A percentile compares a stretch with the other conserved stretches of the same genome.
phyloP scores from a whole-genome alignment of 2,797 vertebrate species.

The Aulostomus chinensis region DNA sequence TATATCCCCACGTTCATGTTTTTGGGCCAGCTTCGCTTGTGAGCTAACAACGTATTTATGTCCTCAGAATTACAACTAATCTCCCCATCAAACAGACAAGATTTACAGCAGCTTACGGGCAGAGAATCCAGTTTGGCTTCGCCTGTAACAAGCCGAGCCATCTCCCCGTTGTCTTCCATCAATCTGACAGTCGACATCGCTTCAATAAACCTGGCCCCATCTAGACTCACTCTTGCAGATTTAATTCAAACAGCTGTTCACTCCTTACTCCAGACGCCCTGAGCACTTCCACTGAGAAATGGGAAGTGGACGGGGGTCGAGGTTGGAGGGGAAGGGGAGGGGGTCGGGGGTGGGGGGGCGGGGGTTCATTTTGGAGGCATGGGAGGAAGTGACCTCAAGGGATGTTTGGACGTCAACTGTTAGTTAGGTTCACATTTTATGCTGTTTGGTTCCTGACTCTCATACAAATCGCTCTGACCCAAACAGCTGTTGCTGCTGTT shows the following conservation, averaged over 20 bases:
- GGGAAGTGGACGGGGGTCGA: slow-evolving; percentile 7
- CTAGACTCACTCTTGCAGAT: slow-evolving; percentile 78
- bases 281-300: slow-evolving; percentile 63
- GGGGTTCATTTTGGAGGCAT: slow-evolving; percentile 30
- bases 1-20: slow-evolving; percentile 28
- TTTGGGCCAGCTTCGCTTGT: slow-evolving; percentile 42
- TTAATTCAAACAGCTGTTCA: slow-evolving; percentile 84
- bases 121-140: slow-evolving; percentile 63
- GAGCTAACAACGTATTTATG: slow-evolving; percentile 63
- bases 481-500: slow-evolving; percentile 40
- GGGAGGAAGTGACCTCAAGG: slow-evolving; percentile 54
- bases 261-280: slow-evolving; percentile 56
- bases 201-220: slow-evolving; percentile 78
- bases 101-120: slow-evolving; percentile 68
- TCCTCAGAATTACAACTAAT: slow-evolving; percentile 69
- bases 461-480: slow-evolving; percentile 37
- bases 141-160: slow-evolving; percentile 63
- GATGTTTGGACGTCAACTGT: slow-evolving; percentile 45
- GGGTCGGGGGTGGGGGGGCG: background rate
- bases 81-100: slow-evolving; percentile 70
- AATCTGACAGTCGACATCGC: slow-evolving; percentile 80
- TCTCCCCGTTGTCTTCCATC: slow-evolving; percentile 76
- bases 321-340: too few species aligned
- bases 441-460: slow-evolving; percentile 51
- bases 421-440: slow-evolving; percentile 51